Evolutionary conservation across 1,140 invertebrate species (phyloP).

Genomic region (Sminthurides bifidus): DNA sequence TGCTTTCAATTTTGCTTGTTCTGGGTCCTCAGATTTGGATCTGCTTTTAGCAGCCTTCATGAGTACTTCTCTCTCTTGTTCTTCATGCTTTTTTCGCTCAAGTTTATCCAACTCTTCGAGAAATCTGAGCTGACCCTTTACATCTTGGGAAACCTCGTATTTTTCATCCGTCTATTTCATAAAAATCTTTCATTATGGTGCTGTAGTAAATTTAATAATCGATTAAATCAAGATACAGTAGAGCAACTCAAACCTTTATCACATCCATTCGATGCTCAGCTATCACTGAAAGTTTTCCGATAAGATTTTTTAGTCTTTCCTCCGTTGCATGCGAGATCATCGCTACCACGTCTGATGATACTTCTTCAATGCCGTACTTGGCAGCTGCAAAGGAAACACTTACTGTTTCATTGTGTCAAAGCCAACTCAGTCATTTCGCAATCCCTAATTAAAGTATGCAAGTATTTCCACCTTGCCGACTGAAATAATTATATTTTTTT

Average conservation of each 20-base stretch:
- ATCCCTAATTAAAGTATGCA: too few relatives aligned
- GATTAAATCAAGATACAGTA: not conserved
- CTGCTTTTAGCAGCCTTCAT: constrained; percentile 86
- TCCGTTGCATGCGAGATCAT: constrained; percentile 91
- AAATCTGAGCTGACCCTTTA: constrained; percentile 85
- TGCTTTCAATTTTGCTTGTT: constrained; percentile 91
- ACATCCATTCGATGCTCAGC: constrained; percentile 89
- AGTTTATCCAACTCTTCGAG: constrained; percentile 87
- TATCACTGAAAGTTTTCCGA: constrained; percentile 86
- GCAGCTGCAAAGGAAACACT: constrained; percentile 47
- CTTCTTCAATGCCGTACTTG: constrained; percentile 74
- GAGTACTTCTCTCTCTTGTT: constrained; percentile 83
- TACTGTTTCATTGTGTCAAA: too few relatives aligned
- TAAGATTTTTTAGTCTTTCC: constrained; percentile 77
- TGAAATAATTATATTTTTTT: too few relatives aligned
- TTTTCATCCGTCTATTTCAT: constrained; percentile 67
- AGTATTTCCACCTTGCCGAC: too few relatives aligned
- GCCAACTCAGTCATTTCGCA: too few relatives aligned
- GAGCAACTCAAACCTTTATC: constrained; percentile 51
- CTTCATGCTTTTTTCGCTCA: constrained; percentile 85
- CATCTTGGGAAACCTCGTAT: constrained; percentile 83
- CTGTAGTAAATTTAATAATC: not conserved
- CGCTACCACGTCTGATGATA: constrained; percentile 72
- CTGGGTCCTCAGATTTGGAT: constrained; percentile 92
- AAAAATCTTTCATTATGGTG: constrained; percentile 1